Evolutionary conservation across 1,140 invertebrate genomes (phyloP), one percentile per base, ranked within the genome.

Genomic region (Achroia grisella): DNA sequence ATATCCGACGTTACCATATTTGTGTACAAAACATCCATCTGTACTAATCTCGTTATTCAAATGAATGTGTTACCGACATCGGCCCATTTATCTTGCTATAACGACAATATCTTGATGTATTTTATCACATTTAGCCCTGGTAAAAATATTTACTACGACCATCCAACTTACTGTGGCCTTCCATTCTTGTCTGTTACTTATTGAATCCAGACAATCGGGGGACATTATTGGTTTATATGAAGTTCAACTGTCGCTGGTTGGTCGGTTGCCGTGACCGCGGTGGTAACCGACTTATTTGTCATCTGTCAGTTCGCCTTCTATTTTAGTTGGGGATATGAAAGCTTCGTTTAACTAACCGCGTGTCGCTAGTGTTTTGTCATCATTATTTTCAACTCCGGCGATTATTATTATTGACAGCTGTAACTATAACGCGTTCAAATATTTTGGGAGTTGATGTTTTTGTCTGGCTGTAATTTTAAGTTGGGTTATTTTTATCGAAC

Each of bases 261-360:
- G 11, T 17, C 54, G 23, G 47, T 45, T 66, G 52, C 62, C 59
- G 60, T 70, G 66, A 71, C 71, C 66, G 61, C 54, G 57, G 71
- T 79, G 74, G 72, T 78, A 84, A 78, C 71, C 62, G 56, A 69
- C 77, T 63, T 77, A 84, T 84, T 84, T 84, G 80, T 84, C 80
- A 84, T 81, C 77, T 80, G 80, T 84, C 80, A 84, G 81, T 81
- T 84, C 77, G 62, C 66, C 73, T 72, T 80, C 71, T 84, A 84
- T 84, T 84, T 80, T 62, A 51, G 71, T 78, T 61, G 59, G 64
- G 66, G 64, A 57, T 75, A 75, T 83, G 74, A 83, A 83, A 83
- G 79, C 65, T 74, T 77, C 57, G 62, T 68, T 71, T 70, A 68
- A 69, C 66, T 58, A 48, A 32, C 56, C 59, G 52, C 44, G 54